phyloP scores from a whole-genome alignment of 2,797 vertebrate genomes.

The Triplophysa yarkandensis region DNA sequence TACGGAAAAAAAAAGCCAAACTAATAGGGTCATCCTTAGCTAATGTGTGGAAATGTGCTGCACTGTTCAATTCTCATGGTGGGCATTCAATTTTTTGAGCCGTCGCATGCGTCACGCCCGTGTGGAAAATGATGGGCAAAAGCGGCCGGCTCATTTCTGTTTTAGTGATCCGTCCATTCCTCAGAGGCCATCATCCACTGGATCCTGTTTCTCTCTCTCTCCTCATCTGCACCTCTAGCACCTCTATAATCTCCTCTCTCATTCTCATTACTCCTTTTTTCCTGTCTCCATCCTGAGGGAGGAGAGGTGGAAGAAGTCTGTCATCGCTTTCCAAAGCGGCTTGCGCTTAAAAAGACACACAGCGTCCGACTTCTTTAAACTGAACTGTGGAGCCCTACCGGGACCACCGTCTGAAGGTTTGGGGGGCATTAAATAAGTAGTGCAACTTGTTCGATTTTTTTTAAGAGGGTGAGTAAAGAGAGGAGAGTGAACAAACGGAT shows the following conservation, averaged over 20 bases:
- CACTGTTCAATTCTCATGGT: constrained; percentile 60
- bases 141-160: constrained; percentile 49
- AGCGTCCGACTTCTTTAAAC: constrained; percentile 25
- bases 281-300: constrained; percentile 43
- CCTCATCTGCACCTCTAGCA: constrained; percentile 50
- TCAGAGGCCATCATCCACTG: constrained; percentile 48
- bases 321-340: constrained; percentile 28
- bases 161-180: constrained; percentile 57
- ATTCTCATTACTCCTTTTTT: constrained; percentile 51
- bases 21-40: constrained; percentile 64
- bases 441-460: constrained; percentile 2
- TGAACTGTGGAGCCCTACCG: neutral
- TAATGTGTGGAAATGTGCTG: constrained; percentile 61
- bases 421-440: constrained; percentile 5
- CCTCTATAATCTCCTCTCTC: constrained; percentile 52
- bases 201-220: constrained; percentile 46
- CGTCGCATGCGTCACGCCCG: constrained; percentile 54
- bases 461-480: neutral
- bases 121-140: constrained; percentile 54
- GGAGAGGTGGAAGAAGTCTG: constrained; percentile 38
- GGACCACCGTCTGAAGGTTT: neutral
- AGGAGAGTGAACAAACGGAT: neutral
- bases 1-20: constrained; percentile 45
- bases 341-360: constrained; percentile 10
- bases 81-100: constrained; percentile 58